Evolutionary conservation across 1,140 invertebrate species (phyloP), one percentile per base, ranked within the genome.

Genomic region (Ceratitis capitata): DNA sequence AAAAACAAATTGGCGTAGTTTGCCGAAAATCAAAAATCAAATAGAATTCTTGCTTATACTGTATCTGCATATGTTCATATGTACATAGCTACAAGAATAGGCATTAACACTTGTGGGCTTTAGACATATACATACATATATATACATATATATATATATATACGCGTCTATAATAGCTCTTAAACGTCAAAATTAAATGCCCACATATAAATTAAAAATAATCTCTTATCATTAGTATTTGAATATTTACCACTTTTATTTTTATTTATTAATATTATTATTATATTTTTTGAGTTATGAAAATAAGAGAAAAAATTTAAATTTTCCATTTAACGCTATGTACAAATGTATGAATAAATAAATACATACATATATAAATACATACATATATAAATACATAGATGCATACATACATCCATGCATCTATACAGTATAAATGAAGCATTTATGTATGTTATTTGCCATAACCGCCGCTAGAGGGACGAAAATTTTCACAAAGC

Each of bases 181-280:
- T n/a, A 69, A n/a, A 69, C 29, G 29, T 35, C 14, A 32, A 29
- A 35, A 69, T 39, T 32, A 69, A 69, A 69, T 69, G 61, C 61
- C 61, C 32, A 35, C 32, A 69, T 19, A 69, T 69, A 69, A 69
- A 69, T 69, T 35, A 69, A 69, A 69, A 69, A 69, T 69, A 69
- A 69, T 69, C 61, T 35, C 61, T 69, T 61, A 61, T 69, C 61
- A 69, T 35, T 29, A 7, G 29, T 35, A n/a, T 69, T 69, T 39
- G n/a, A 32, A 61, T 32, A 29, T 69, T 69, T 69, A 16, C 1
- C 14, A 69, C n/a, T n/a, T n/a, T n/a, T n/a, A n/a, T n/a, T n/a
- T n/a, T n/a, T n/a, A n/a, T n/a, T n/a, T n/a, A n/a, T n/a, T n/a
- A n/a, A n/a, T n/a, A n/a, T n/a, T n/a, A n/a, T n/a, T n/a, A n/a